Base-by-base conservation (phyloP, 2,797 vertebrate genomes). In the Rhynchotus rufescens region DNA sequence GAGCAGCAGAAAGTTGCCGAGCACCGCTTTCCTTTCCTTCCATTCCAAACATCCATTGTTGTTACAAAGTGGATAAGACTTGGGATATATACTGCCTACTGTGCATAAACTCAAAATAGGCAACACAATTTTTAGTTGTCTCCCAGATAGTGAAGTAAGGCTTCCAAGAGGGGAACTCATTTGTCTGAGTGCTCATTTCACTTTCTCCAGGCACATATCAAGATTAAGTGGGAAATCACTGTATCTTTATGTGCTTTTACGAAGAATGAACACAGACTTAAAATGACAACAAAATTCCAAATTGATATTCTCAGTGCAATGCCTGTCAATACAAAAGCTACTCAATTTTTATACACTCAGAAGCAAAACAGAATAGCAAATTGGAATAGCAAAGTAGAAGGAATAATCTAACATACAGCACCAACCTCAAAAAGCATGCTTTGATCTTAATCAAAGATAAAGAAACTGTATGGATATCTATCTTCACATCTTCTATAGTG, bases 361-460 rank as follows among this genome's bases (percentile, higher is more conserved):
- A 93, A 89, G 81, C 47, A 94, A 95, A 95, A 81, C 87, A 93
- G 93, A 94, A 92, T 74, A 85, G 64, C 49, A 94, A 94, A 93
- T 44, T 47, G 57, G 71, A 92, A 94, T 91, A 71, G 49, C 65
- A 80, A 93, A 90, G 68, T 52, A 92, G 72, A 32, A 26, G 28
- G 75, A 45, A 82, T 75, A 87, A 82, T 85, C 59, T 88, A 87
- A 79, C 88, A 71, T 28, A 78, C 38, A 86, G 32, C 73, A 83
- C 15, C 73, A 75, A 67, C 68, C 77, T 91, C 65, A 93, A 80
- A 93, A 95, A 88, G n/a, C 16, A 5, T 51, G 34, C 93, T 95
- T 95, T 94, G 89, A 95, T 96, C 86, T 91, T 95, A 93, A 95
- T 95, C 94, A 91, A 94, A 88, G 81, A n/a, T 71, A 82, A 12